Base-by-base conservation (phyloP, 2,888 invertebrate species). In the Ormyrus labotus region DNA sequence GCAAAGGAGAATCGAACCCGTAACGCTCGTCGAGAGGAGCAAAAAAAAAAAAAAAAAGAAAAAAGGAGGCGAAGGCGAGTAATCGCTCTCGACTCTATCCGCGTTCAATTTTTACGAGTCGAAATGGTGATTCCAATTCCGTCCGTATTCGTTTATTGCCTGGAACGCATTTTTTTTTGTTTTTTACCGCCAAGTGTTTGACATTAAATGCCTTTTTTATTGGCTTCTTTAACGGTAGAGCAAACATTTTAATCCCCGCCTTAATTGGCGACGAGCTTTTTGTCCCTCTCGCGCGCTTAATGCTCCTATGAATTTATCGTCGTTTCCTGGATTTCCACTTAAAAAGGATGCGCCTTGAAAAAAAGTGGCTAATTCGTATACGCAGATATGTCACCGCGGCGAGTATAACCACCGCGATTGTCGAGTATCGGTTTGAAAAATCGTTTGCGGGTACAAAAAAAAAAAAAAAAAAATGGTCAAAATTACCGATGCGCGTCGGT, bases 161-260 rank as follows among this genome's bases (percentile, higher is more conserved):
- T 34, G 34, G 58, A 19, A 48, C 11, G 4, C 7, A 47, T 9
- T 45, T 0, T 57, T 57, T 45, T 57, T 3, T 57, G 6, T 45
- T 57, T 8, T 69, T 57, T 69, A 13, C 5, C 4, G 13, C 34
- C 9, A 10, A 11, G 53, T 4, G 51, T 6, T 34, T 55, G 67
- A 45, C 67, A 11, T 67, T 67, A 67, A 67, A 53, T 34, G 53
- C 19, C 11, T 67, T 67, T 67, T 67, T 67, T n/a, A 48, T 48
- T 7, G 10, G 45, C 55, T 68, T 45, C 55, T n/a, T 69, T 34
- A 47, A 47, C 45, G 48, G n/a, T 47, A 19, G 51, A 71, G 19
- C 60, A 58, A 70, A 70, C 70, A 70, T 48, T 58, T 45, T 57
- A 69, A 57, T 69, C 50, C 50, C 34, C 5, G 8, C 19, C n/a